Conservation (phyloP, 2,113 vertebrate genomes). For the Acinonyx jubatus region DNA sequence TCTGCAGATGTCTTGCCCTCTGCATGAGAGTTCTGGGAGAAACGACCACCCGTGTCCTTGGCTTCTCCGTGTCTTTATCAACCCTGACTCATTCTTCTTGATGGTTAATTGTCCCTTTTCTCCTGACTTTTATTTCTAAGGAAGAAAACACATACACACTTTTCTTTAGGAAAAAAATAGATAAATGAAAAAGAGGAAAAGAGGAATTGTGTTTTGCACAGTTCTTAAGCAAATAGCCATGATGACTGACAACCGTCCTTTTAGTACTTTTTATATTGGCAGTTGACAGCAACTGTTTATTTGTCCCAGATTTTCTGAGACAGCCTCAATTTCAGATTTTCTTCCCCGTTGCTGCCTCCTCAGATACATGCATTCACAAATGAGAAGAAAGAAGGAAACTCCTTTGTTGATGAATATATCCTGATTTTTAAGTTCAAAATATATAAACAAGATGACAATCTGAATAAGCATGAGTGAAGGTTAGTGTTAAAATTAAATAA, state of each 20-base stretch:
- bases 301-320: constrained; percentile 21
- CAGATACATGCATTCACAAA: not conserved
- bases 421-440: constrained; percentile 33
- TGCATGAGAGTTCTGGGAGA: constrained; percentile 28
- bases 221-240: not conserved
- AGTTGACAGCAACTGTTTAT: not conserved
- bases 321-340: constrained; percentile 12
- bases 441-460: not conserved
- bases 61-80: not conserved
- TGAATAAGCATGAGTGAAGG: not conserved
- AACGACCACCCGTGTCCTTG: not conserved
- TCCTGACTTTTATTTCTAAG: constrained; percentile 2
- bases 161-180: not conserved
- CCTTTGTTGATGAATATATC: not conserved
- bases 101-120: not conserved
- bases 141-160: not conserved
- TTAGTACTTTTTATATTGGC: not conserved
- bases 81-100: not conserved
- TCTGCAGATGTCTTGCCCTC: not conserved
- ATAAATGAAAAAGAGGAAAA: not conserved
- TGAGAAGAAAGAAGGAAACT: not conserved
- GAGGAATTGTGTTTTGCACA: not conserved
- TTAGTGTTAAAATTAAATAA: not conserved
- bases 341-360: not conserved
- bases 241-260: not conserved